A percentile compares a stretch with the other conserved stretches of the same genome.
Conservation (phyloP, 2,113 vertebrate genomes). For the Sciurus niger region DNA sequence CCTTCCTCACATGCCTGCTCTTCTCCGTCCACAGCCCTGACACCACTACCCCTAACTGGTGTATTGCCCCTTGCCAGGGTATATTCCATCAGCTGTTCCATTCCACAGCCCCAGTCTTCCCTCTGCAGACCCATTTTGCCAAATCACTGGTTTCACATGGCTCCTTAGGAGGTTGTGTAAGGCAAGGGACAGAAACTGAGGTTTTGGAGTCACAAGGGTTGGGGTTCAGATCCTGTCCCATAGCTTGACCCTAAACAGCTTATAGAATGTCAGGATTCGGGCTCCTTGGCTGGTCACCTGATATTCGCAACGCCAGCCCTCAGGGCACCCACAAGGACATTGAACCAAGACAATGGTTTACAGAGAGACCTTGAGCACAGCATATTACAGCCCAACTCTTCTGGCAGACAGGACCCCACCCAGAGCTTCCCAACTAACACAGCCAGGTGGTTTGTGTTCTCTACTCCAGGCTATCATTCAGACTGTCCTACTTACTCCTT, state of each 20-base stretch:
- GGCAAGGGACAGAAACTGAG: neutral
- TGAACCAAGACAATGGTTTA: neutral
- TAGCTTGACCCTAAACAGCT: neutral
- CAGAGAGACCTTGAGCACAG: neutral
- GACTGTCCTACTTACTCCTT: neutral
- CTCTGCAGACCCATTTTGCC: conserved; percentile 10
- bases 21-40: neutral
- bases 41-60: neutral
- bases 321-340: neutral
- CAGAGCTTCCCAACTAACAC: neutral
- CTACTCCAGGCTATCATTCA: neutral
- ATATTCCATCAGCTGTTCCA: neutral
- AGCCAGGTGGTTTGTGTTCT: neutral
- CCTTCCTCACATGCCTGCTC: neutral
- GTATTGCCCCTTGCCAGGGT: neutral
- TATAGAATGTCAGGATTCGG: conserved; percentile 24
- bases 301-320: neutral
- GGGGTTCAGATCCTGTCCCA: conserved; percentile 13
- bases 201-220: conserved; percentile 14
- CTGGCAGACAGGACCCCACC: neutral
- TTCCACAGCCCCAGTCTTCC: neutral
- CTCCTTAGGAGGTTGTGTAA: conserved; percentile 12
- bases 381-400: neutral
- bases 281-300: neutral
- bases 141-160: neutral